Evolutionary conservation across 2,888 invertebrate species (phyloP).

Genomic region (Psylliodes chrysocephalus): DNA sequence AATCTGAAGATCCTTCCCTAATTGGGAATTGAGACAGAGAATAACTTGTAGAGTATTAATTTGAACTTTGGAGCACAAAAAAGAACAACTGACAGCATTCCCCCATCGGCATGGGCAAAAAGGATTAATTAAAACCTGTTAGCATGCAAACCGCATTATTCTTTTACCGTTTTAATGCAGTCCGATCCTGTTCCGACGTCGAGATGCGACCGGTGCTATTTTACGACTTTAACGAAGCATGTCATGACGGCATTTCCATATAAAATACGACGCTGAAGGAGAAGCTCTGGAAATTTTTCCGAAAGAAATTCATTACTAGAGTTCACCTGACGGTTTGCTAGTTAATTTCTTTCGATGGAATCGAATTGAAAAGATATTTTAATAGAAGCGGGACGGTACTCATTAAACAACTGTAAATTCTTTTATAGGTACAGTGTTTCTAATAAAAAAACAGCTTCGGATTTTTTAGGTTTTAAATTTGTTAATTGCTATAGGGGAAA

Average conservation of each 20-base stretch:
- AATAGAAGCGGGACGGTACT: no score
- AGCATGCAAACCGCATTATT: conserved; percentile 62
- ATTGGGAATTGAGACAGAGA: conserved; percentile 28
- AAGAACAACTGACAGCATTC: conserved; percentile 51
- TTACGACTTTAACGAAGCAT: conserved; percentile 64
- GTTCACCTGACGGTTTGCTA: neutral
- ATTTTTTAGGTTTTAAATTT: no score
- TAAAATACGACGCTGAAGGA: conserved; percentile 48
- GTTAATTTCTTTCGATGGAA: no score
- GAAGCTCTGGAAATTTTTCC: conserved; percentile 19
- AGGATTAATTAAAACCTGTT: conserved; percentile 61
- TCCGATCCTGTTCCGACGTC: conserved; percentile 59
- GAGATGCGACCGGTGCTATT: conserved; percentile 55
- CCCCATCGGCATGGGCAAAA: conserved; percentile 58
- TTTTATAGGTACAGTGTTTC: no score
- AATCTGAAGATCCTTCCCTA: neutral
- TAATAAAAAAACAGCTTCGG: no score
- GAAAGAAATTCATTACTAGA: conserved; percentile 44
- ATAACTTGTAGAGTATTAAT: conserved; percentile 46
- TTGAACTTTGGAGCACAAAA: conserved; percentile 43
- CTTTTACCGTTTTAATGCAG: conserved; percentile 61
- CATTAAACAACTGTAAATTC: no score
- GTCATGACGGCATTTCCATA: conserved; percentile 58
- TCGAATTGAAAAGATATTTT: no score
- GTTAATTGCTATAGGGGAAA: no score